A percentile compares a stretch with the other conserved stretches of the same genome.
Conservation (phyloP, 2,888 invertebrate species). For the Falcaria lacertinaria region DNA sequence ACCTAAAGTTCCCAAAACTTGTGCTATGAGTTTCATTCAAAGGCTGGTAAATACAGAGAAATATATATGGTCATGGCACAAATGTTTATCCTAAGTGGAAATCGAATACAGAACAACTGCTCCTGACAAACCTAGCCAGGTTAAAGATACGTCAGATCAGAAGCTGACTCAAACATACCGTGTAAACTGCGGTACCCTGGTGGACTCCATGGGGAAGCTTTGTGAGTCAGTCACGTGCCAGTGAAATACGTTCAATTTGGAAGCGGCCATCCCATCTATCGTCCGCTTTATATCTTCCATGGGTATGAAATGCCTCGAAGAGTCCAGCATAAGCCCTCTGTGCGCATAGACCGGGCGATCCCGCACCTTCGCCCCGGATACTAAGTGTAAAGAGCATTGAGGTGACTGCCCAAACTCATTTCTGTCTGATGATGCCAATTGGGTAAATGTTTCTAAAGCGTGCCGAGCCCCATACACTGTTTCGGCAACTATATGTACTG, state of each 20-base stretch:
- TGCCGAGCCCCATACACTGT: conserved; percentile 88
- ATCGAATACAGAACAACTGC: too few species aligned
- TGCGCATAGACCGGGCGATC: conserved; percentile 91
- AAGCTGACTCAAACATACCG: conserved; percentile 65
- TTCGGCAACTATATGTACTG: conserved; percentile 42
- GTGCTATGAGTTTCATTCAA: neutral
- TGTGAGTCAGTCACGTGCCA: conserved; percentile 96
- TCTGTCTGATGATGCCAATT: conserved; percentile 76
- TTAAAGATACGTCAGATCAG: too few species aligned
- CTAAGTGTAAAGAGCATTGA: conserved; percentile 79
- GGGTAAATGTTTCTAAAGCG: conserved; percentile 87
- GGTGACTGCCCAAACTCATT: conserved; percentile 35
- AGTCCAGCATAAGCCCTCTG: conserved; percentile 93
- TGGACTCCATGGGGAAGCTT: conserved; percentile 92
- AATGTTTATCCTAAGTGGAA: too few species aligned
- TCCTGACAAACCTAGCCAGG: too few species aligned
- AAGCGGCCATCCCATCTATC: conserved; percentile 91
- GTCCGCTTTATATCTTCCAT: conserved; percentile 83
- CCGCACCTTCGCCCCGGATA: conserved; percentile 81
- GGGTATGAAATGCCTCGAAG: conserved; percentile 92
- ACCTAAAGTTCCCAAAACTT: too few species aligned
- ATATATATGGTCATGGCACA: too few species aligned
- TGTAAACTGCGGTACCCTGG: conserved; percentile 86
- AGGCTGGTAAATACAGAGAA: too few species aligned
- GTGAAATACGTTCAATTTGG: conserved; percentile 95